A percentile compares a stretch with the other conserved stretches of the same genome.
phyloP scores from a whole-genome alignment of 2,113 vertebrate species.

The Dermatemys mawii region DNA sequence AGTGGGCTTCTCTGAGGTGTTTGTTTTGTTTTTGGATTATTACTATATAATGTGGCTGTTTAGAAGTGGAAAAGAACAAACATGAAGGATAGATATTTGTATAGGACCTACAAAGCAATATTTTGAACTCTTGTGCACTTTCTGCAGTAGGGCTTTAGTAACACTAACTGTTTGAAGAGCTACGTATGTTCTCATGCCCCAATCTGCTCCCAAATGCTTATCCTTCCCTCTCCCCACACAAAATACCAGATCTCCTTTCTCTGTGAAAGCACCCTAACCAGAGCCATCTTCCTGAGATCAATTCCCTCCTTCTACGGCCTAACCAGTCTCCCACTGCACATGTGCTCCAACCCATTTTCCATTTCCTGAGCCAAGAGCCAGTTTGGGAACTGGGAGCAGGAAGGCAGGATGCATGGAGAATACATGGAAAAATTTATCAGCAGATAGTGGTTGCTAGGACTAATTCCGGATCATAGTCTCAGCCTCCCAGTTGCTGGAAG shows the following conservation, averaged over 20 bases:
- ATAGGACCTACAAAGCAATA: background rate
- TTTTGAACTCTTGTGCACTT: background rate
- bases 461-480: background rate
- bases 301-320: background rate
- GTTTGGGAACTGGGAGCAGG: fast-evolving
- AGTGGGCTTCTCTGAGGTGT: background rate
- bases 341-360: background rate
- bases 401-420: fast-evolving
- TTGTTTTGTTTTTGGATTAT: background rate
- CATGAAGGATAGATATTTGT: background rate
- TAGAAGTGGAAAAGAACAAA: background rate
- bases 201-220: background rate
- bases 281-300: fast-evolving
- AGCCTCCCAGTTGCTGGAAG: background rate
- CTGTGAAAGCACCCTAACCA: fast-evolving
- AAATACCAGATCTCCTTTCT: too few species aligned
- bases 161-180: background rate
- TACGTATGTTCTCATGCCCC: fast-evolving
- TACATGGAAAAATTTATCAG: fast-evolving
- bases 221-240: background rate
- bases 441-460: background rate
- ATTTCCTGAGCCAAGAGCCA: background rate
- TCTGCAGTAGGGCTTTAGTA: fast-evolving
- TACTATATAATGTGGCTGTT: background rate
- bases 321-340: background rate